A percentile compares a stretch with the other conserved stretches of the same genome.
phyloP scores from a whole-genome alignment of 2,113 vertebrate species.

The Pelecanus crispus region DNA sequence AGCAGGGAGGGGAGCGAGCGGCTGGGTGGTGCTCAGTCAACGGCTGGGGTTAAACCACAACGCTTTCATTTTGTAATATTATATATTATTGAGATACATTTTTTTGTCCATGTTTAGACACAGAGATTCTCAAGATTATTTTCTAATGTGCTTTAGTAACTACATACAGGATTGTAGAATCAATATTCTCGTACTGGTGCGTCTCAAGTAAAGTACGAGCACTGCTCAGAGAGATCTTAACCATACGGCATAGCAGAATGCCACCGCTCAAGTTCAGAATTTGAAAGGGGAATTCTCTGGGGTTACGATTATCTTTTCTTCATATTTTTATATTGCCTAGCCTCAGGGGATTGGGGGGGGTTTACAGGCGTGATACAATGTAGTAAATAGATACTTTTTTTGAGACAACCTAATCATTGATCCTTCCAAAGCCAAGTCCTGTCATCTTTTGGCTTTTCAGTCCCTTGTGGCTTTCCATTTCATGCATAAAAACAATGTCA shows the following conservation, averaged over 20 bases:
- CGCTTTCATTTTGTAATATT: background rate
- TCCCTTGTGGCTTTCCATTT: background rate
- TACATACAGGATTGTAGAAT: background rate
- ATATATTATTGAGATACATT: background rate
- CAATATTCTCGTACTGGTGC: fast-evolving
- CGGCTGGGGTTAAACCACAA: too few species aligned
- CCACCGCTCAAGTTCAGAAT: background rate
- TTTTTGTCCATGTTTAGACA: background rate
- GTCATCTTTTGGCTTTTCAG: background rate
- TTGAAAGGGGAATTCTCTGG: background rate
- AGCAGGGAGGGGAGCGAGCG: too few species aligned
- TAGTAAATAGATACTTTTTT: background rate
- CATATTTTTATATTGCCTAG: background rate
- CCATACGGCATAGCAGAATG: background rate
- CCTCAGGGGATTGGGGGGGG: background rate
- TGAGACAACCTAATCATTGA: background rate
- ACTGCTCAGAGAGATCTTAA: background rate
- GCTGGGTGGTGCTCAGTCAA: too few species aligned
- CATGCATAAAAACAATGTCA: background rate
- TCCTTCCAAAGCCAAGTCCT: background rate
- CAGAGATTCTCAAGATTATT: background rate
- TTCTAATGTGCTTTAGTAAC: background rate
- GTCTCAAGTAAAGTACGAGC: fast-evolving
- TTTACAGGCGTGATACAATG: background rate
- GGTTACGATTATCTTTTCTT: background rate